These are phyloP conservation scores for Allophyes oxyacanthae DNA, from an alignment of 2,888 invertebrate genomes.

Conservation along the genomic window DNA sequence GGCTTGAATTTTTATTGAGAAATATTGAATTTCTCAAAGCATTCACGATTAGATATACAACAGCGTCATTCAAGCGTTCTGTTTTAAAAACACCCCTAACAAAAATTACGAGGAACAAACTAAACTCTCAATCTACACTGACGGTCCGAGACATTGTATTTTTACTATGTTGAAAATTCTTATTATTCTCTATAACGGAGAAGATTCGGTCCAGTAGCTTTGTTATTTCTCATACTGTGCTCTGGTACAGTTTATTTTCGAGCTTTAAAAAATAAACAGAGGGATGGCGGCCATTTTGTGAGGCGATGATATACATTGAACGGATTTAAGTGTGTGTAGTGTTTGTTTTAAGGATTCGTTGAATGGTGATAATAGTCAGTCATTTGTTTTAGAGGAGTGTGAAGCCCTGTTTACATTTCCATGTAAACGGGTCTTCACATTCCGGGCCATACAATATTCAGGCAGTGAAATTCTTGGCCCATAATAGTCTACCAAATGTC, in stretches of 20 bases:
- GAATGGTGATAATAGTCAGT: slow-evolving; percentile 3
- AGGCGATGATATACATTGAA: slow-evolving; percentile 29
- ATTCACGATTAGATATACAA: no score
- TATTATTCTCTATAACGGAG: slow-evolving; percentile 60
- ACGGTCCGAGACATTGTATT: slow-evolving; percentile 52
- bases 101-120: slow-evolving; percentile 16
- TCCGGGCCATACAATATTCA: no score
- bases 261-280: slow-evolving; percentile 61
- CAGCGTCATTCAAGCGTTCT: no score
- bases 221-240: slow-evolving; percentile 60
- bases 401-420: no score
- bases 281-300: slow-evolving; percentile 45
- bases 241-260: slow-evolving; percentile 59
- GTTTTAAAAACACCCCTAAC: slow-evolving; percentile 8
- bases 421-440: no score
- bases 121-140: slow-evolving; percentile 33
- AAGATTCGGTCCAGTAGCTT: slow-evolving; percentile 54
- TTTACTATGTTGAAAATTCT: slow-evolving; percentile 60
- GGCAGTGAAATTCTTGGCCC: no score
- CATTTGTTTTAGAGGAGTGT: slow-evolving; percentile 5
- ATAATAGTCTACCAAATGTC: no score
- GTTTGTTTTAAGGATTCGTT: slow-evolving; percentile 5
- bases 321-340: slow-evolving; percentile 16
- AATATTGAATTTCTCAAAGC: no score
- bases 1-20: no score